Base-by-base conservation (phyloP, 2,113 vertebrate genomes). In the Myodes glareolus region DNA sequence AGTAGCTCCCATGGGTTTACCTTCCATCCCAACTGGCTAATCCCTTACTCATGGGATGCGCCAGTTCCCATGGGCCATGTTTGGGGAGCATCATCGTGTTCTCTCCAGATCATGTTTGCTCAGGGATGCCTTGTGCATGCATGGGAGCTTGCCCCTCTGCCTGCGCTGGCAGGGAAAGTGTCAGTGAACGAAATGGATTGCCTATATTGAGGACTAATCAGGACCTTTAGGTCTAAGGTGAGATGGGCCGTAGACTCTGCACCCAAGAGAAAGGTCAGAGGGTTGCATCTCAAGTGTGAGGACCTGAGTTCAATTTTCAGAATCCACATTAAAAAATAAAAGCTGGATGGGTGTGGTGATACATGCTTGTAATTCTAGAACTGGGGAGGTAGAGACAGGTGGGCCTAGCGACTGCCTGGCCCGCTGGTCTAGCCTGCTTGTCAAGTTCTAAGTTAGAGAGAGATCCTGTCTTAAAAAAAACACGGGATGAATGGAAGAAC, bases 91-190 rank as follows among this genome's bases (percentile, higher is more conserved):
- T 58, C 39, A 1, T 27, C 14, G 5, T 58, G 36, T 12, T 39
- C 31, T 45, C 5, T 33, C 42, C 42, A 55, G 72, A 76, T 23
- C n/a, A 21, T 39, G 75, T 21, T 50, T 13, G 0, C 47, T 52
- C 75, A 19, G 77, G 82, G 11, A 1, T 0, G 6, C 2, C 7
- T 0, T 0, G 10, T 42, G 1, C 7, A 3, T 3, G 1, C 5
- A 14, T 12, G 5, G 31, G 27, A 16, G 52, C 5, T 2, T 19
- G 55, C 6, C 2, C 12, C 36, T 31, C 33, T 21, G 7, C 8
- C 4, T 1, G 0, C 23, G 1, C 16, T 42, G 39, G 23, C 10
- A 11, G 33, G 72, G 17, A 70, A 47, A 10, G 5, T 45, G 29
- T 16, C 0, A 52, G 11, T 11, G 2, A 86, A 55, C 0, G 6